phyloP scores from a whole-genome alignment of 2,888 invertebrate genomes.

The Tenthredo notha region DNA sequence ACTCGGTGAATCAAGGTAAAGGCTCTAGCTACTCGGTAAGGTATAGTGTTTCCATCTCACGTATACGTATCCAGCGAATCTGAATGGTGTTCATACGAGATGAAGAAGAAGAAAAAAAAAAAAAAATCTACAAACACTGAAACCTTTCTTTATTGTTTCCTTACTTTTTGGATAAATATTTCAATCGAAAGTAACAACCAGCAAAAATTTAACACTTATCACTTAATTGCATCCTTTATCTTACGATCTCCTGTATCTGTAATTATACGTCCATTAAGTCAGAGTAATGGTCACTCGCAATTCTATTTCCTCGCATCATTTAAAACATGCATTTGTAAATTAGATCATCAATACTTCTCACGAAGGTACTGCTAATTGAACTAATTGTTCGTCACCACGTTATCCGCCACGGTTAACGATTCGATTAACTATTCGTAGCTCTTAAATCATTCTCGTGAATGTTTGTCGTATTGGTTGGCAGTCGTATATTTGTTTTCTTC shows the following conservation, averaged over 20 bases:
- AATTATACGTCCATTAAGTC: neutral
- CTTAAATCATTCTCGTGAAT: neutral
- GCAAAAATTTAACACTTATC: neutral
- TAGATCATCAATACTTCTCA: neutral
- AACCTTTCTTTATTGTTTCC: neutral
- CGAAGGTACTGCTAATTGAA: neutral
- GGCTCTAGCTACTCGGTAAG: neutral
- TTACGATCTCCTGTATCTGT: neutral
- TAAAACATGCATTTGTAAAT: neutral
- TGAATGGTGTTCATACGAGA: neutral
- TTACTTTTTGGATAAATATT: neutral
- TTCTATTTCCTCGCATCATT: neutral
- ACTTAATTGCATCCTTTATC: neutral
- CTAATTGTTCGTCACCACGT: neutral
- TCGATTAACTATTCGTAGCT: neutral
- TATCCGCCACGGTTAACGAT: neutral
- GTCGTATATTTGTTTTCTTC: neutral
- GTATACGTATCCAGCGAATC: neutral
- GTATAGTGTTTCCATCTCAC: neutral
- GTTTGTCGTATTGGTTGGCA: neutral
- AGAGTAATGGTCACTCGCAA: neutral
- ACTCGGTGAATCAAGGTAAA: neutral
- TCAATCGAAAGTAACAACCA: neutral
- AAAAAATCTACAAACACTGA: neutral
- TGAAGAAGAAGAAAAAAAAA: neutral